Conservation (phyloP, 2,113 vertebrate species). For the Micronisus gabar region DNA sequence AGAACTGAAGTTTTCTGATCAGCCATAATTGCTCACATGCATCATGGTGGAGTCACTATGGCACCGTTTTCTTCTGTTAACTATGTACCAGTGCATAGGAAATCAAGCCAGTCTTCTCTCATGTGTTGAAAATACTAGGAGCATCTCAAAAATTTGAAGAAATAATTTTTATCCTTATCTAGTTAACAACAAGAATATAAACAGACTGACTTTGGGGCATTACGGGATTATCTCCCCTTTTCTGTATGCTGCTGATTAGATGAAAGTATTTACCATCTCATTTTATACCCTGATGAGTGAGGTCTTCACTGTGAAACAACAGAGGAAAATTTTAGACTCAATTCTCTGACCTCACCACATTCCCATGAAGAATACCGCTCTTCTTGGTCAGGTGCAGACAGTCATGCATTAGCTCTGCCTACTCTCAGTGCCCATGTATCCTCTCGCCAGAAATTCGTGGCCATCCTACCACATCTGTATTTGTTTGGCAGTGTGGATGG, state of each 20-base stretch:
- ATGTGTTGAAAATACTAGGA: not conserved
- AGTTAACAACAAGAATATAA: not conserved
- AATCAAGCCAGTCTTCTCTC: not conserved
- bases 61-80: not conserved
- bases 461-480: not conserved
- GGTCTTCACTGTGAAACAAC: not conserved
- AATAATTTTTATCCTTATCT: not conserved
- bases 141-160: not conserved
- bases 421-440: too few relatives aligned
- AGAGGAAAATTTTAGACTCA: not conserved
- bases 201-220: not conserved
- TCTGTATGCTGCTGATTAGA: not conserved
- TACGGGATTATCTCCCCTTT: not conserved
- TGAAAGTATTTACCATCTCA: not conserved
- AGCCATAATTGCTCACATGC: not conserved
- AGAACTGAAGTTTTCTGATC: not conserved
- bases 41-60: not conserved
- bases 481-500: not conserved
- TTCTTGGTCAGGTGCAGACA: not conserved
- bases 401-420: not conserved
- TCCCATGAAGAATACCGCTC: too few relatives aligned
- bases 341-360: not conserved
- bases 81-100: not conserved
- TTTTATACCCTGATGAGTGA: not conserved
- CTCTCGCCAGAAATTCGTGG: not conserved